Evolutionary conservation across 2,888 invertebrate genomes (phyloP).

Genomic region (Mesorhabditis belari): DNA sequence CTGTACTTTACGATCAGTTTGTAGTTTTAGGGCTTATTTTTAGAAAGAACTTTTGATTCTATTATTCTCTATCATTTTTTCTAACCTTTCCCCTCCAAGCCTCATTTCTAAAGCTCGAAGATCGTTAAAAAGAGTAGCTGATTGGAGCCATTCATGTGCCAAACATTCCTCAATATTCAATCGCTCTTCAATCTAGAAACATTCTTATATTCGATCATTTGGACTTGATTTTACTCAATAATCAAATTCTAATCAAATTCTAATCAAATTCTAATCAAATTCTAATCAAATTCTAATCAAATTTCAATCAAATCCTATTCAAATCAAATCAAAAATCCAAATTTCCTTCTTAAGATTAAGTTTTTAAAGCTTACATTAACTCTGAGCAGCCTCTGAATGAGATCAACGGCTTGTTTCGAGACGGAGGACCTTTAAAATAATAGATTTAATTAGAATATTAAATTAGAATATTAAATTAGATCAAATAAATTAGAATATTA

Average conservation of each 20-base stretch:
- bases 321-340: slow-evolving; percentile 91
- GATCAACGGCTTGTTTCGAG: slow-evolving; percentile 84
- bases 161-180: slow-evolving; percentile 49
- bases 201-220: background rate
- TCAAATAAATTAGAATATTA: too few relatives aligned
- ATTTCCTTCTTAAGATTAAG: slow-evolving; percentile 85
- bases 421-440: too few relatives aligned
- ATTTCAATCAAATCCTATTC: slow-evolving; percentile 84
- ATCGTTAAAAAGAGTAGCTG: slow-evolving; percentile 43
- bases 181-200: slow-evolving; percentile 47
- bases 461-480: too few relatives aligned
- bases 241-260: too few relatives aligned
- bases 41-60: background rate
- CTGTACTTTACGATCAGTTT: too few relatives aligned
- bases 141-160: slow-evolving; percentile 47
- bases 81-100: slow-evolving; percentile 22
- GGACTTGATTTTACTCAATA: slow-evolving; percentile 53
- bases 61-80: background rate
- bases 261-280: too few relatives aligned
- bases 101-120: slow-evolving; percentile 40
- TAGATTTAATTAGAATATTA: too few relatives aligned
- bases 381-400: slow-evolving; percentile 92
- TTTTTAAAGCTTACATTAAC: slow-evolving; percentile 64
- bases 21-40: too few relatives aligned
- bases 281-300: too few relatives aligned